These are phyloP conservation scores for Patella caerulea DNA, from an alignment of 2,888 invertebrate species.

Conservation along the genomic window DNA sequence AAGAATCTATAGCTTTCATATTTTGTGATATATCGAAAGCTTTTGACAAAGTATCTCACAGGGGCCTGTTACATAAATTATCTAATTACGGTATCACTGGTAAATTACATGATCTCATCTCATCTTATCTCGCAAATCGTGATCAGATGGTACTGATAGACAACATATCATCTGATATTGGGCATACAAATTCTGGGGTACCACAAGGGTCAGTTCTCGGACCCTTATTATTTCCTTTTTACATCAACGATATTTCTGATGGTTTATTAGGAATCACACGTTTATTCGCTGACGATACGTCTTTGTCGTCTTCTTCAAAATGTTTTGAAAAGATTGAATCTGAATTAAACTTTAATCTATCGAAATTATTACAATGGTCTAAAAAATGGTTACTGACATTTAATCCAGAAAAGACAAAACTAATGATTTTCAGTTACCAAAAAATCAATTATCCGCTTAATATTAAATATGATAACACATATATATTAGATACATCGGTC, in stretches of 20 bases:
- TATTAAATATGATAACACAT: too few species aligned
- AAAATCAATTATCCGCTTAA: too few species aligned
- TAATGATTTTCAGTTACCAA: background rate
- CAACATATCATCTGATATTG: background rate
- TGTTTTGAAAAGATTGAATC: background rate
- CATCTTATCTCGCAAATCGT: background rate
- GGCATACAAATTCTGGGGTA: background rate
- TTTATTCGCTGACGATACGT: background rate
- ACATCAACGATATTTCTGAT: background rate
- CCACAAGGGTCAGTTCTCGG: background rate
- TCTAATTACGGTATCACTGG: conserved; percentile 14
- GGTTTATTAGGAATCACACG: background rate
- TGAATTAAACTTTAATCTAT: background rate
- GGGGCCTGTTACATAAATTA: conserved; percentile 16
- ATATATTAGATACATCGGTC: too few species aligned
- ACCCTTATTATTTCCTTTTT: background rate
- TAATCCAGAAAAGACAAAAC: background rate
- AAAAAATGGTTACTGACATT: background rate
- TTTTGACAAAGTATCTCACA: conserved; percentile 17
- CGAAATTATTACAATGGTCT: background rate
- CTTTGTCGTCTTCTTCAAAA: background rate
- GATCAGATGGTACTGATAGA: background rate
- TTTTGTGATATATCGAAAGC: conserved; percentile 37
- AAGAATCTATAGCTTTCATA: conserved; percentile 35
- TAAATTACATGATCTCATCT: background rate